phyloP scores from a whole-genome alignment of 2,888 invertebrate genomes.

The Subacronicta megacephala region DNA sequence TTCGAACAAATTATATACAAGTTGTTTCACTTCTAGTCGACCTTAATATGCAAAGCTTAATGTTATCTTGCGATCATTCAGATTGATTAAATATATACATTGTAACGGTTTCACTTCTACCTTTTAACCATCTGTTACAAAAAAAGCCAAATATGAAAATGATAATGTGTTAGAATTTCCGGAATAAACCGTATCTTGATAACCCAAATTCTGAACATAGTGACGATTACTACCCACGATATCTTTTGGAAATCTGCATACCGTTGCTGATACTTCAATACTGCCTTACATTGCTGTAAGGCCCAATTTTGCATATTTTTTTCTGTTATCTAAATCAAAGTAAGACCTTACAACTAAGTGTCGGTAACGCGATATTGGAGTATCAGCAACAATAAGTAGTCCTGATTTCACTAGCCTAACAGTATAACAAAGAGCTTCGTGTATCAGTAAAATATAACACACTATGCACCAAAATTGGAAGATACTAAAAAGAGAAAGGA shows the following conservation, averaged over 20 bases:
- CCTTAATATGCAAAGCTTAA: slow-evolving; percentile 6
- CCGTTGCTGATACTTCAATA: no score
- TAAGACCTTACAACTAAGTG: no score
- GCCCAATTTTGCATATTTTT: no score
- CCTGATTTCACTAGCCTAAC: slow-evolving; percentile 8
- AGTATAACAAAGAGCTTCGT: slow-evolving; percentile 16
- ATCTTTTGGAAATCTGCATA: slow-evolving; percentile 20
- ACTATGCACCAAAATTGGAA: slow-evolving; percentile 22
- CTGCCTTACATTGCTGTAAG: no score
- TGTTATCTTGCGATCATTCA: slow-evolving; percentile 9
- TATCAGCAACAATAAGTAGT: no score
- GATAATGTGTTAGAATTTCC: slow-evolving; percentile 14
- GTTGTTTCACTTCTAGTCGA: slow-evolving; percentile 8
- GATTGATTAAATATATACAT: slow-evolving; percentile 14
- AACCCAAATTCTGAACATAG: slow-evolving; percentile 8
- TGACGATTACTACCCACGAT: slow-evolving; percentile 11
- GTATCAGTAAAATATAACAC: slow-evolving; percentile 20
- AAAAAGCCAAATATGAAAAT: slow-evolving; percentile 25
- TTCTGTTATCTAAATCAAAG: no score
- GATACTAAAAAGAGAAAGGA: slow-evolving; percentile 29
- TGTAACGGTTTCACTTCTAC: slow-evolving; percentile 16
- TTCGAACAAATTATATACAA: no score
- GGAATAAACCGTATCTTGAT: slow-evolving; percentile 21
- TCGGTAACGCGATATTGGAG: no score
- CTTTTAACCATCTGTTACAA: slow-evolving; percentile 13